Conservation (phyloP, 2,113 vertebrate species). For the Oryzias woworae region DNA sequence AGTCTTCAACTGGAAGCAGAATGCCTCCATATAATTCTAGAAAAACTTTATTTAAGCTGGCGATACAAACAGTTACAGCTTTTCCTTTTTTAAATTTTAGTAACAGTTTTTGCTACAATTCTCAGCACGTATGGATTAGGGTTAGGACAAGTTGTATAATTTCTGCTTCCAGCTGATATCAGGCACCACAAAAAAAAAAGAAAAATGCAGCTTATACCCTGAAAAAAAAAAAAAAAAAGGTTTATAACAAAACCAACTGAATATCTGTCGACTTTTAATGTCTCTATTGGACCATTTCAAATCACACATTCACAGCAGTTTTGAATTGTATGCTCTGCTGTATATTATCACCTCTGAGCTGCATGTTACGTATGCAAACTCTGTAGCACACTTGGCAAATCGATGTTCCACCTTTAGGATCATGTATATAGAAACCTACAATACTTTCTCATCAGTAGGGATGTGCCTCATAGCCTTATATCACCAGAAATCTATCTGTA, state of each 20-base stretch:
- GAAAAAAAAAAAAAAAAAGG: too few relatives aligned
- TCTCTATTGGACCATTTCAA: conserved; percentile 13
- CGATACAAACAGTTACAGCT: too few relatives aligned
- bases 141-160: too few relatives aligned
- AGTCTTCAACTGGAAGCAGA: too few relatives aligned
- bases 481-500: background rate
- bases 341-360: conserved; percentile 28
- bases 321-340: conserved; percentile 46
- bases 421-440: conserved; percentile 42
- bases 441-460: conserved; percentile 34
- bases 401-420: conserved; percentile 39
- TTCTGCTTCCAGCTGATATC: too few relatives aligned
- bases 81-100: too few relatives aligned
- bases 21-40: too few relatives aligned
- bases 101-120: too few relatives aligned
- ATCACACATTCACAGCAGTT: conserved; percentile 39
- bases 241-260: background rate
- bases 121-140: too few relatives aligned
- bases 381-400: conserved; percentile 22
- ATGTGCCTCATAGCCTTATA: conserved; percentile 26
- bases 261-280: conserved; percentile 32
- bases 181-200: too few relatives aligned
- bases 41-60: too few relatives aligned
- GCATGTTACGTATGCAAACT: conserved; percentile 45
- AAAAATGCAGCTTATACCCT: too few relatives aligned